Base-by-base conservation (phyloP, 2,888 invertebrate genomes). In the Morinoia aosen region DNA sequence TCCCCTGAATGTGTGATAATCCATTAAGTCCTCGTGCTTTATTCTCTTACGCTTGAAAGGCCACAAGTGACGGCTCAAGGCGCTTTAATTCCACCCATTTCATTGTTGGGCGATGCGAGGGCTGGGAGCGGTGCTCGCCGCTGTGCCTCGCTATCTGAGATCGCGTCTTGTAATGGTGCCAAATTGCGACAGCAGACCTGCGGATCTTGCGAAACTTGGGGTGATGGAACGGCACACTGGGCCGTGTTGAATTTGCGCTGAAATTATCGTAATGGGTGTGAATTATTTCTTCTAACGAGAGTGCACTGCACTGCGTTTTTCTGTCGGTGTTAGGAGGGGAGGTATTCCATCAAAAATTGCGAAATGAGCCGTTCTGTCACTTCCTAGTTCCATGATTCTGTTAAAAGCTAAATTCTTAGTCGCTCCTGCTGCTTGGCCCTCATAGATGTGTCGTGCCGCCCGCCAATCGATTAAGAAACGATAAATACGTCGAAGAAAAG, bases 1-100 rank as follows among this genome's bases (percentile, higher is more conserved):
- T 76, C 76, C 25, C 76, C 76, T 76, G 8, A 76, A 76, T 33
- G 76, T 10, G 12, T 33, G 19, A 76, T 76, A 76, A 76, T 76
- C 25, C 76, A 76, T 76, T 76, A 76, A 76, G 76, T 76, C 76
- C 76, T 76, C 76, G 76, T 76, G 76, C 76, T 76, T 76, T 76
- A 76, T 76, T 76, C 76, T 76, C 76, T 2, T 33, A 33, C 76
- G 25, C 33, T 76, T 76, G 76, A 76, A 33, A 33, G 76, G 61
- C 61, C 61, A 61, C 61, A 8, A 61, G 76, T 76, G 76, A 33
- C 33, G 76, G 76, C 76, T 16, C 25, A 33, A 76, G 76, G 76
- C 19, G 76, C 76, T 76, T 19, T 76, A 76, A 33, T 76, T 76
- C 76, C 76, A 76, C 33, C 25, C 76, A 33, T 76, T 76, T 33